Base-by-base conservation (phyloP, 2,113 vertebrate genomes). In the Riparia riparia region DNA sequence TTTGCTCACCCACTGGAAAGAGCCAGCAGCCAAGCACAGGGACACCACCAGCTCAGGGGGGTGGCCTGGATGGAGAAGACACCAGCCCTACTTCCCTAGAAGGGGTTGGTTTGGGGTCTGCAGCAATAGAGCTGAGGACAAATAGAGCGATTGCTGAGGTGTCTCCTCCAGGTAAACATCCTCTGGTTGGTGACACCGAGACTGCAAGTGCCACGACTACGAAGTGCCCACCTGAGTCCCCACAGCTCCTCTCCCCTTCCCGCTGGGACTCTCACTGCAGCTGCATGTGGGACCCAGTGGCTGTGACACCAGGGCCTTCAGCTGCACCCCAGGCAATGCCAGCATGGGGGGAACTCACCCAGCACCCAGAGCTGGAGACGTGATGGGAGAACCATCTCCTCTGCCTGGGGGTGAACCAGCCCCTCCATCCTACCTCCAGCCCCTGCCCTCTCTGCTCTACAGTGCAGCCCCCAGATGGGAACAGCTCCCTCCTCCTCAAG, bases 201-300 rank as follows among this genome's bases (percentile, higher is more conserved):
- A 53, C 49, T 84, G 63, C 39, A 61, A 65, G 29, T 2, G 19
- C 41, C 69, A 54, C 61, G 42, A 8, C 29, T 24, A 17, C 47
- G n/a, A 8, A 9, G 17, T 47, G 31, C 32, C 73, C 54, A 42
- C 9, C 34, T 2, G 1, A 79, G 60, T 49, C 41, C 28, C n/a
- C 49, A 39, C 11, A 1, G 2, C 45, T 79, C 57, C 31, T 88
- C 29, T 69, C 42, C 45, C 20, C 20, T 68, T 80, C 37, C 50
- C 39, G 24, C 19, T 8, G 49, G 49, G 49, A 19, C 16, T 76
- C 9, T 57, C 41, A 14, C 63, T 77, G 61, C 73, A 72, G 61
- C 56, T 9, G 0, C 32, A 4, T 1, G 0, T 26, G 29, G 32
- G 32, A 57, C 25, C 28, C 77, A 51, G 24, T 2, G 3, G 31